A percentile compares a stretch with the other conserved stretches of the same genome.
phyloP scores from a whole-genome alignment of 2,888 invertebrate genomes.

The Spilosoma lubricipeda region DNA sequence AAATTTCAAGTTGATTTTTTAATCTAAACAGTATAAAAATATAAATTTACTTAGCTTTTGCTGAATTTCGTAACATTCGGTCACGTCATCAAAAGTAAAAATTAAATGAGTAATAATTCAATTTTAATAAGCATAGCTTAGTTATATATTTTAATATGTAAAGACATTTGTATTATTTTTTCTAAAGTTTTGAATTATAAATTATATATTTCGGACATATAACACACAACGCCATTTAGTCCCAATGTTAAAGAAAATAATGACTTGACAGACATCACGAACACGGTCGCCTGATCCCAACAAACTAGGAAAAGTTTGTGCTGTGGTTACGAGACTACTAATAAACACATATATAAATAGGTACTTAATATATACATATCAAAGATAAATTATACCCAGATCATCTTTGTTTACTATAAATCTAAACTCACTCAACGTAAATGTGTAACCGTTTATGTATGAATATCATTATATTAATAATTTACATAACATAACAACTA shows the following conservation, averaged over 20 bases:
- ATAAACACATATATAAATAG: no score
- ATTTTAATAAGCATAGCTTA: not conserved
- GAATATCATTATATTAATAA: constrained; percentile 12
- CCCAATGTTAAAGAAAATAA: not conserved
- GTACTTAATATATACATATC: not conserved
- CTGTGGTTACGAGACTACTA: no score
- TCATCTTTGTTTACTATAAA: not conserved
- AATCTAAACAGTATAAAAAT: no score
- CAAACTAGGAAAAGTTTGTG: not conserved
- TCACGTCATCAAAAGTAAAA: no score
- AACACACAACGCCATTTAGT: no score
- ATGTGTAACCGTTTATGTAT: constrained; percentile 1
- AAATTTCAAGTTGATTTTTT: not conserved
- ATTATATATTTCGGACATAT: no score
- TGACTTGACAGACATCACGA: not conserved
- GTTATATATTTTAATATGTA: no score
- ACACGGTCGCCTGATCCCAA: not conserved
- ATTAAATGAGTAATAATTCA: no score
- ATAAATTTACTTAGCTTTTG: no score
- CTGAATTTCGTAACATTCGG: no score
- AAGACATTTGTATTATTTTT: not conserved
- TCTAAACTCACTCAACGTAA: not conserved
- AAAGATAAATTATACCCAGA: not conserved
- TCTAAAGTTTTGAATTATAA: not conserved
- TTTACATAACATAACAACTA: constrained; percentile 2